Base-by-base conservation (phyloP, 2,797 vertebrate genomes). In the Gila robusta region DNA sequence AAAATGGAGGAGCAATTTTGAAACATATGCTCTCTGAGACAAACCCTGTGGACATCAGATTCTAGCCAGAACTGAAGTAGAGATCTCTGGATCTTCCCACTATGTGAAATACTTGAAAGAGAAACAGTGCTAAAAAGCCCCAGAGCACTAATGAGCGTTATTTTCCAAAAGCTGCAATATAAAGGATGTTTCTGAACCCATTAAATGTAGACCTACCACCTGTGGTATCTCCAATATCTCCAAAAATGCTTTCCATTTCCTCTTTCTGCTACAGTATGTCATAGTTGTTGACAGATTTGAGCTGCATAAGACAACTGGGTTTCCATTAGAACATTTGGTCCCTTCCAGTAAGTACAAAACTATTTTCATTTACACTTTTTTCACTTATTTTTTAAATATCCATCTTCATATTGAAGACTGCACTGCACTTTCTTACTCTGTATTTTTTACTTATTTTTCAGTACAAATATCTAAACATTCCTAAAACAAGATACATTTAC, bases 11-110 rank as follows among this genome's bases (percentile, higher is more conserved):
- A 84, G 49, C 35, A 37, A 82, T 67, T 73, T 39, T 74, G 41
- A 79, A 88, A 82, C 80, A 88, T 82, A 73, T 86, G 84, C n/a
- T 47, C 77, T 82, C 28, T 72, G 28, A 69, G 73, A 37, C 52
- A 19, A 32, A 37, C 39, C 86, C 86, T 59, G 82, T 66, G 76
- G 82, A 87, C 72, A 66, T 49, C 59, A 41, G n/a, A 47, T 17
- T 39, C n/a, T 23, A 23, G 83, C 77, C 83, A 84, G 64, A 67
- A 59, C 35, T 71, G 77, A 81, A 32, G 54, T 32, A 12, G 72
- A 85, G 62, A 56, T 11, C 69, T 72, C 66, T 78, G 73, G n/a
- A 84, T 56, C 44, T 77, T 76, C 56, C 11, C 4, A 47, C 32
- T 59, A 32, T 79, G 64, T 74, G 71, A 74, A 83, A 74, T 44